Percentiles rank a stretch among this genome's conserved stretches.
Conservation (phyloP, 2,113 vertebrate genomes). For the Passer montanus region DNA sequence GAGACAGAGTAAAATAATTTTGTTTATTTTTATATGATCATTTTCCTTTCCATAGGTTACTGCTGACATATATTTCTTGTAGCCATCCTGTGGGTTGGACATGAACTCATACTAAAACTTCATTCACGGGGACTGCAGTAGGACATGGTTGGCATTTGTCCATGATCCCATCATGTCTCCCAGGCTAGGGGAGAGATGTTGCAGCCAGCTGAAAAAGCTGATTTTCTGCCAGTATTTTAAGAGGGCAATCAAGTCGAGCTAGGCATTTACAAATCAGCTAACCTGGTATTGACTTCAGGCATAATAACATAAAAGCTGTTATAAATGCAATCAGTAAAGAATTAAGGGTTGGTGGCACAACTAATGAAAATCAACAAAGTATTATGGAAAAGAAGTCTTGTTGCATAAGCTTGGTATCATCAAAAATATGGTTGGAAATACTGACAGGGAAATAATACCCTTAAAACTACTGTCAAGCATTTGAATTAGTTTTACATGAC, state of each 20-base stretch:
- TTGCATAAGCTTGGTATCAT: not conserved
- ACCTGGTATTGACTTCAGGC: not conserved
- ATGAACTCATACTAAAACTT: not conserved
- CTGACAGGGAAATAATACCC: not conserved
- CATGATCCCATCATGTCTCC: not conserved
- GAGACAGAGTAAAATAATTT: not conserved
- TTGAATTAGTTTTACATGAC: slow-evolving; percentile 32
- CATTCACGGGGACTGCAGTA: not conserved
- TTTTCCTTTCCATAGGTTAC: not conserved
- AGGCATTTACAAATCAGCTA: not conserved
- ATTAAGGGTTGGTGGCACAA: not conserved
- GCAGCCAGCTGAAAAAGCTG: not conserved
- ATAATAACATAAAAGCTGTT: not conserved
- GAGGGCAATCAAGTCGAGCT: not conserved
- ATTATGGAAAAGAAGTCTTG: not conserved
- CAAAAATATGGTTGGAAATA: not conserved
- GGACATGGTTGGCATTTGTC: not conserved
- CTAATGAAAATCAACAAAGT: not conserved
- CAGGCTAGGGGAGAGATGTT: not conserved
- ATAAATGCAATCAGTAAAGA: slow-evolving; percentile 2
- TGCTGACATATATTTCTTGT: not conserved
- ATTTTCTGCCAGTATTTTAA: slow-evolving; percentile 18
- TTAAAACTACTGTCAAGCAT: not conserved
- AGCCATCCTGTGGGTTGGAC: not conserved
- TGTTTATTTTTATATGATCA: not conserved